Percentiles rank a stretch among this genome's conserved stretches.
Conservation (phyloP, 2,797 vertebrate genomes). For the Potorous gilbertii region DNA sequence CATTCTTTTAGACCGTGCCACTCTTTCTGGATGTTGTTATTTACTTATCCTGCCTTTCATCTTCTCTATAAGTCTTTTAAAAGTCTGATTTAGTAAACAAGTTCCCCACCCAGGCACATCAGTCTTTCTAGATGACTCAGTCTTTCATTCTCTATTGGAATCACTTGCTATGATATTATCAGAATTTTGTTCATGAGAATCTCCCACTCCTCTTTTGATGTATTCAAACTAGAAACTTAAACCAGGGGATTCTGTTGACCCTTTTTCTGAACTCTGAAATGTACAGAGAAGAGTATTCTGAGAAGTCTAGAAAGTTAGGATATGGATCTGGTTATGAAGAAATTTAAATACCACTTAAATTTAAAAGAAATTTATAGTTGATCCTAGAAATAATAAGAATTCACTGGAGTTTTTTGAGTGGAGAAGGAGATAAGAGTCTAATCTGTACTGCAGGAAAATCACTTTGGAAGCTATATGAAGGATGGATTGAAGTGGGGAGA, state of each 20-base stretch:
- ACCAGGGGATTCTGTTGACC: not conserved
- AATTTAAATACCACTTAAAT: not conserved
- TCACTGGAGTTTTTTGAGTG: not conserved
- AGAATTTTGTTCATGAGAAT: not conserved
- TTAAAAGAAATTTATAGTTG: not conserved
- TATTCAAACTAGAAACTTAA: not conserved
- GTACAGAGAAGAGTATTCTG: not conserved
- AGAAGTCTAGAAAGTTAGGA: not conserved
- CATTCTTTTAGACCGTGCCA: not conserved
- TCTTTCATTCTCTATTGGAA: not conserved
- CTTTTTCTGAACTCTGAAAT: not conserved
- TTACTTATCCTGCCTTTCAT: not conserved
- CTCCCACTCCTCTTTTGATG: not conserved
- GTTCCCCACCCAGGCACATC: not conserved
- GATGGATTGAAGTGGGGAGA: not conserved
- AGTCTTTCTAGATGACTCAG: not conserved
- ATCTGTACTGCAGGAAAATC: not conserved
- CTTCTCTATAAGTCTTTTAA: not conserved
- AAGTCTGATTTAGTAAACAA: not conserved
- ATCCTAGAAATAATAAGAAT: not conserved
- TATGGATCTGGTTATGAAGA: not conserved
- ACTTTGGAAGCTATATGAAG: not conserved
- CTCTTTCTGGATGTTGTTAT: not conserved
- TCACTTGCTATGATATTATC: not conserved
- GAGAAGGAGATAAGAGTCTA: not conserved